These are phyloP conservation scores for Synanthedon tipuliformis DNA, from an alignment of 2,888 invertebrate genomes.

Conservation along the genomic window DNA sequence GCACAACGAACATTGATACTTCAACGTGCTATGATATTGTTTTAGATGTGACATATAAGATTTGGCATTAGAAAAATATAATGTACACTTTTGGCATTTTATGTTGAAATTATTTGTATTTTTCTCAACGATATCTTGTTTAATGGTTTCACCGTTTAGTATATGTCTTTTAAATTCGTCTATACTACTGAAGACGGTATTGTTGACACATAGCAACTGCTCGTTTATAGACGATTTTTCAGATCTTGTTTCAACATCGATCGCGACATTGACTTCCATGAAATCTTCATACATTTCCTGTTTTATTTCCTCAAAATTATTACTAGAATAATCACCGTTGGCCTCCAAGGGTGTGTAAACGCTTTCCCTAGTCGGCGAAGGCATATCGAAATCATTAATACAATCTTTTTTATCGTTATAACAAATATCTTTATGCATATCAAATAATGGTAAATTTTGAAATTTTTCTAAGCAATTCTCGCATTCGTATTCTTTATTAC, in stretches of 20 bases:
- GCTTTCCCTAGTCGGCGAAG: conserved; percentile 4
- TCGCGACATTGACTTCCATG: neutral
- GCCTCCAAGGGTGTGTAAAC: conserved; percentile 10
- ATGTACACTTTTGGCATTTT: conserved; percentile 6
- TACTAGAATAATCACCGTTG: neutral
- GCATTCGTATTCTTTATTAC: conserved; percentile 10
- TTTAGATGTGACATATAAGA: neutral
- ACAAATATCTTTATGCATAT: neutral
- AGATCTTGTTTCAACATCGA: neutral
- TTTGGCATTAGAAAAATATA: neutral
- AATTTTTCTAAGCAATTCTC: conserved; percentile 14
- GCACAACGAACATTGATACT: conserved; percentile 40
- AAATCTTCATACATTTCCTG: neutral
- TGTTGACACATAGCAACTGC: neutral
- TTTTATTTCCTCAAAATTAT: neutral
- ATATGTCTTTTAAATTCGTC: neutral
- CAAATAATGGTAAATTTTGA: neutral
- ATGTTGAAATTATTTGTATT: conserved; percentile 14
- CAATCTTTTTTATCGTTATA: neutral
- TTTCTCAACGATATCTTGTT: conserved; percentile 1
- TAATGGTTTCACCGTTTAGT: neutral
- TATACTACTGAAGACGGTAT: neutral
- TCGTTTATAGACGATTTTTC: neutral
- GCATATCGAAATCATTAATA: neutral
- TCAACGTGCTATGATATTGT: conserved; percentile 1